Evolutionary conservation across 1,140 invertebrate genomes (phyloP), one percentile per base, ranked within the genome.

Genomic region (Stegodyphus dumicola): DNA sequence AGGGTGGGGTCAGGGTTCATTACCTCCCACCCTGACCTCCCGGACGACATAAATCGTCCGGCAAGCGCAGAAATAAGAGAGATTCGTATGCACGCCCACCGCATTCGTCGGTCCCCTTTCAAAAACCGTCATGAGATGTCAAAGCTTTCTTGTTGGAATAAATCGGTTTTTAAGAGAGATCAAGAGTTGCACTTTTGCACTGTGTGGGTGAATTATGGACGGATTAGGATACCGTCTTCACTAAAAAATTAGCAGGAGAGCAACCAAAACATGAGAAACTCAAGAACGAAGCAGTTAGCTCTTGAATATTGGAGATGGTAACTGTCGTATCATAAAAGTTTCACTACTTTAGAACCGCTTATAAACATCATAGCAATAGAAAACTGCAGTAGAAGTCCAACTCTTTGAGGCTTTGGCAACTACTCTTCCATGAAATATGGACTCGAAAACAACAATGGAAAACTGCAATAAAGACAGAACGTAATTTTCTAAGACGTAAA

Each of bases 31-130:
- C 70, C 54, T 81, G 78, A 81, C 78, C 78, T 73, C 78, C 78
- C 69, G 78, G 78, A 81, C 69, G 78, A 73, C 66, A 81, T 81
- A 81, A 81, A 81, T 81, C 78, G 78, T 81, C 78, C 78, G 78
- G 78, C 78, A 81, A 79, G 74, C 10, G 10, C 7, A 6, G 51
- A 76, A 70, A 79, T 48, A 70, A 79, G 70, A 52, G 51, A 60
- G 56, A 9, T 60, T 11, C 15, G 11, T 4, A 13, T n/a, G 33
- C 67, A 71, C 11, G 10, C n/a, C n/a, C 33, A 18, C 69, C 69
- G 33, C 69, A 15, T 51, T 6, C 13, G 33, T 3, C 33, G 33
- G 13, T 71, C 33, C n/a, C 33, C 69, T 51, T 51, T 71, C 51
- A 13, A 71, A 71, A 71, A 33, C 33, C 33, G 33, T 33, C 33